A percentile compares a stretch with the other conserved stretches of the same genome.
Evolutionary conservation across 2,888 invertebrate genomes (phyloP).

Genomic region (Ferdinandea cuprea): DNA sequence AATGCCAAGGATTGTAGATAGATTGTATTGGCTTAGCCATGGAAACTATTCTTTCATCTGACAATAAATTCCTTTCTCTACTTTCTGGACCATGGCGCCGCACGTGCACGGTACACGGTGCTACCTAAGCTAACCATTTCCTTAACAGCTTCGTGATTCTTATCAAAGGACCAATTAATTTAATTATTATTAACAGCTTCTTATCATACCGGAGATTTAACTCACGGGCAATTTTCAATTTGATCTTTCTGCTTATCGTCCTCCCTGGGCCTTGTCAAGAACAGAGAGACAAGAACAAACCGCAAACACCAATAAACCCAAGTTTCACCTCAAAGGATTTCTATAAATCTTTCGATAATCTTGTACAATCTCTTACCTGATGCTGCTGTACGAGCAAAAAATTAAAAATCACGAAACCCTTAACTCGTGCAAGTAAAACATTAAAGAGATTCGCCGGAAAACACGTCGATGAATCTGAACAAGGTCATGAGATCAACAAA

Average conservation of each 20-base stretch:
- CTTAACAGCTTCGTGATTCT: slow-evolving; percentile 61
- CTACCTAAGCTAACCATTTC: slow-evolving; percentile 25
- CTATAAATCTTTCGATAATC: slow-evolving; percentile 39
- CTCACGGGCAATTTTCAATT: slow-evolving; percentile 34
- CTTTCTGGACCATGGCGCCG: too few relatives aligned
- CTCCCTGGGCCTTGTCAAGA: slow-evolving; percentile 34
- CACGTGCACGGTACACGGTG: too few relatives aligned
- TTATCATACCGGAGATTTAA: slow-evolving; percentile 26
- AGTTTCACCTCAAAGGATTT: slow-evolving; percentile 55
- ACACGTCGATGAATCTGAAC: slow-evolving; percentile 41
- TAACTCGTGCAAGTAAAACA: slow-evolving; percentile 52
- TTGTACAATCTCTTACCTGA: background rate
- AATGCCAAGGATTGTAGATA: slow-evolving; percentile 56
- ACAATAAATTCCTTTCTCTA: too few relatives aligned
- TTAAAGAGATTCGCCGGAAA: slow-evolving; percentile 50
- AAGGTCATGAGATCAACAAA: slow-evolving; percentile 72
- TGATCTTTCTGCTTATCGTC: background rate
- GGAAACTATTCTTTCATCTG: background rate
- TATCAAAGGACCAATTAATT: slow-evolving; percentile 65
- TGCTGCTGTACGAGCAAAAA: too few relatives aligned
- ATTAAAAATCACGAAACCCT: slow-evolving; percentile 25
- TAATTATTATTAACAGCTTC: slow-evolving; percentile 43
- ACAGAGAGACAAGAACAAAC: slow-evolving; percentile 51
- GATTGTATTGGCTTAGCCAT: too few relatives aligned
- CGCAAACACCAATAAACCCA: slow-evolving; percentile 43